Evolutionary conservation across 2,113 vertebrate species (phyloP).

Genomic region (Aplodontia rufa): DNA sequence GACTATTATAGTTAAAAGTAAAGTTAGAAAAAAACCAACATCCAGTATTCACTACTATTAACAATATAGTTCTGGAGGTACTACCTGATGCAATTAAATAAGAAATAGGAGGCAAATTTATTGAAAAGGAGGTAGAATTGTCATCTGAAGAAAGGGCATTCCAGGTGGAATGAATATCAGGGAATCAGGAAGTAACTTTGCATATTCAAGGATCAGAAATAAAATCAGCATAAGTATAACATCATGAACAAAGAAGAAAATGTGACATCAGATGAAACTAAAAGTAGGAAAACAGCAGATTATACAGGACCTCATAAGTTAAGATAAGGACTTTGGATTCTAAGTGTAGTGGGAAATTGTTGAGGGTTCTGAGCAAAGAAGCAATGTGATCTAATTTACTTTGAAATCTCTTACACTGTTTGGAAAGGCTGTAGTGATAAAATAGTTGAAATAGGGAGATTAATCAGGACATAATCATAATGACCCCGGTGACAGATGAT

Average conservation of each 20-base stretch:
- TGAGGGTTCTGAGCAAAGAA: background rate
- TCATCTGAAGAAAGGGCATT: background rate
- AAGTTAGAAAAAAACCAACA: background rate
- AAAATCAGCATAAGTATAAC: background rate
- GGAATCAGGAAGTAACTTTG: background rate
- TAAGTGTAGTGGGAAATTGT: background rate
- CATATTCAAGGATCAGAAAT: background rate
- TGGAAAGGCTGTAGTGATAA: background rate
- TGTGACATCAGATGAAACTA: background rate
- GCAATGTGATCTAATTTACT: background rate
- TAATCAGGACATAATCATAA: background rate
- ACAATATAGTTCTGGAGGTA: background rate
- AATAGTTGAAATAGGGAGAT: background rate
- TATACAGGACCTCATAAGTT: background rate
- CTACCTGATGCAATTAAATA: background rate
- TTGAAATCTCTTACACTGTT: background rate
- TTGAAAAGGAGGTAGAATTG: background rate
- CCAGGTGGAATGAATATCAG: background rate
- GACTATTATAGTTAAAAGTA: background rate
- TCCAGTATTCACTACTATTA: background rate
- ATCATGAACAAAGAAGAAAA: slow-evolving; percentile 15
- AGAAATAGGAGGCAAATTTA: background rate
- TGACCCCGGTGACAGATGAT: background rate
- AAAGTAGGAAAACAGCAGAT: background rate
- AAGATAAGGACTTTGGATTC: slow-evolving; percentile 3